Evolutionary conservation across 2,797 vertebrate genomes (phyloP).

Genomic region (Enteromius afrohamiltoni): DNA sequence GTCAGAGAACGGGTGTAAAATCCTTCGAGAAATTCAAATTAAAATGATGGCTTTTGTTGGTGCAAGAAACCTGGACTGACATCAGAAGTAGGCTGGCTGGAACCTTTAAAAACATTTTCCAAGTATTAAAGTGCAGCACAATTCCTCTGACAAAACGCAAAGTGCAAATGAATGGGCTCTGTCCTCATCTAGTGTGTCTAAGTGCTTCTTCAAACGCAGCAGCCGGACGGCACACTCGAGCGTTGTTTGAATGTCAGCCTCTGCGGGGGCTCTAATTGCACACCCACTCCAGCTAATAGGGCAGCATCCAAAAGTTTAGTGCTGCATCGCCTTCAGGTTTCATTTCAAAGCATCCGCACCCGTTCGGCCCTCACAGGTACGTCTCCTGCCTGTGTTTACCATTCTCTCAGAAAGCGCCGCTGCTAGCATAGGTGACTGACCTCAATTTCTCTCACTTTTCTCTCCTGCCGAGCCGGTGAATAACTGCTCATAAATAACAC

Average conservation of each 20-base stretch:
- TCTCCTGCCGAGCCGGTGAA: slow-evolving; percentile 63
- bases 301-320: slow-evolving; percentile 47
- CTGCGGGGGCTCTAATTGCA: slow-evolving; percentile 58
- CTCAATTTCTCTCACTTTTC: slow-evolving; percentile 67
- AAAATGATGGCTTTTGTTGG: not conserved
- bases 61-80: not conserved
- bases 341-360: slow-evolving; percentile 50
- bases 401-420: slow-evolving; percentile 41
- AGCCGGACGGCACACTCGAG: slow-evolving; percentile 4
- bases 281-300: slow-evolving; percentile 35
- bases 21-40: not conserved
- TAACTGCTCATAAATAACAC: slow-evolving; percentile 64
- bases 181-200: slow-evolving; percentile 14
- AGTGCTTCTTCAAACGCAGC: slow-evolving; percentile 9
- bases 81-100: not conserved
- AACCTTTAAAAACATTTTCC: not conserved
- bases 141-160: not conserved
- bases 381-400: slow-evolving; percentile 56
- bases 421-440: slow-evolving; percentile 63
- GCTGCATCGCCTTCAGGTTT: slow-evolving; percentile 46
- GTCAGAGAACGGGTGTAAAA: not conserved
- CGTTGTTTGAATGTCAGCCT: slow-evolving; percentile 43
- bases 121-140: not conserved
- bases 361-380: slow-evolving; percentile 42
- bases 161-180: slow-evolving; percentile 21